Percentiles rank a stretch among this genome's conserved stretches.
These are phyloP conservation scores for Caenorhabditis macrosperma DNA, from an alignment of 2,888 invertebrate species.

Conservation along the genomic window DNA sequence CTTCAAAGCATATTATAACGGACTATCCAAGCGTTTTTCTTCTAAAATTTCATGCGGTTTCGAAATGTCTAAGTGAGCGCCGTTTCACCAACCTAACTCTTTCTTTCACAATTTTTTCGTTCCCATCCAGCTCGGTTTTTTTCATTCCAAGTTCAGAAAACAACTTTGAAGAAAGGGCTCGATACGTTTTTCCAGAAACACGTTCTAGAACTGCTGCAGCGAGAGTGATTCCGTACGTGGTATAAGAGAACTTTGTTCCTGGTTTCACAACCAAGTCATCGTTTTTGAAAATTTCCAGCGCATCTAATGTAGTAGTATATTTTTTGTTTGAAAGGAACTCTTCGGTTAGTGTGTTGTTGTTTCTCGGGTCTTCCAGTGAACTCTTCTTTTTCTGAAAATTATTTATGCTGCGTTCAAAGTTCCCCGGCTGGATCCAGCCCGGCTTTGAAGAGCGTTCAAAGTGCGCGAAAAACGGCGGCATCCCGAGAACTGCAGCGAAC, in stretches of 20 bases:
- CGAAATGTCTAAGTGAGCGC: neutral
- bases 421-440: neutral
- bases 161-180: conserved; percentile 78
- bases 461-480: no score
- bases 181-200: conserved; percentile 78
- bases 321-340: conserved; percentile 82
- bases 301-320: conserved; percentile 81
- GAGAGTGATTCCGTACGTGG: conserved; percentile 84
- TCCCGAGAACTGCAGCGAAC: no score
- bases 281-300: conserved; percentile 83
- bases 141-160: conserved; percentile 82
- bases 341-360: conserved; percentile 53
- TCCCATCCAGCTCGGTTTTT: conserved; percentile 83
- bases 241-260: conserved; percentile 81
- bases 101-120: conserved; percentile 82
- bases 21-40: no score
- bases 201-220: conserved; percentile 83
- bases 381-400: conserved; percentile 40
- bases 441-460: no score
- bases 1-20: no score
- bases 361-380: conserved; percentile 48
- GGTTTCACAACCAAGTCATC: conserved; percentile 83
- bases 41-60: neutral
- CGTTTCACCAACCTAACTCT: conserved; percentile 81
- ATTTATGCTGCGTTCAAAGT: neutral